Base-by-base conservation (phyloP, 1,140 invertebrate species). In the Nebria ingens region DNA sequence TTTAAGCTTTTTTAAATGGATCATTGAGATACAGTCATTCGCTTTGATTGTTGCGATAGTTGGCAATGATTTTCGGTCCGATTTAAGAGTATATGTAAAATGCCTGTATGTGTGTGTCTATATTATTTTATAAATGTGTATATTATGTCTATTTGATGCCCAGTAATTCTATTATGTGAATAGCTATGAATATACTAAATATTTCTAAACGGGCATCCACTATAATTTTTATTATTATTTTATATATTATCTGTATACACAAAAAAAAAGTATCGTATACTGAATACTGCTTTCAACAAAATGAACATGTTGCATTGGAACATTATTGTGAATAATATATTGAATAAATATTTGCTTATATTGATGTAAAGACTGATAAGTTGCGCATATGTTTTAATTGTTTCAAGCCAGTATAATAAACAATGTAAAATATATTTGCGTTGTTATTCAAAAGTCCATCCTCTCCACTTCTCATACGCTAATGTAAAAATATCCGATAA, bases 301-400 rank as follows among this genome's bases (percentile, higher is more conserved):
- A 11, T 12, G 4, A 45, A 11, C 9, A 45, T 45, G 40, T 45
- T 45, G 17, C 15, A 45, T 45, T 45, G 9, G 40, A 45, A 45
- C 40, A 45, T 45, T 45, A 45, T 45, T 45, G 40, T 45, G 40
- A 45, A 45, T 45, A 34, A 45, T 45, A 45, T 45, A 45, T 45
- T 45, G 17, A 34, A 45, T 45, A 45, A 45, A 45, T 45, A 9
- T 9, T 45, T 45, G 40, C 40, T 45, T 45, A 45, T 45, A 45
- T 45, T 45, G 40, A 45, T 45, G 40, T 45, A 45, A 45, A 45
- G 40, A 45, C 40, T 45, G 40, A 45, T 45, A 17, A 45, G 40
- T 45, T 45, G 40, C 40, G 40, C 40, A 45, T 45, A 17, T 45
- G 25, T 45, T 45, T 45, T 12, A 45, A 45, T 45, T 45, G 40